Base-by-base conservation (phyloP, 1,140 invertebrate species). In the Solenopsis fugax region DNA sequence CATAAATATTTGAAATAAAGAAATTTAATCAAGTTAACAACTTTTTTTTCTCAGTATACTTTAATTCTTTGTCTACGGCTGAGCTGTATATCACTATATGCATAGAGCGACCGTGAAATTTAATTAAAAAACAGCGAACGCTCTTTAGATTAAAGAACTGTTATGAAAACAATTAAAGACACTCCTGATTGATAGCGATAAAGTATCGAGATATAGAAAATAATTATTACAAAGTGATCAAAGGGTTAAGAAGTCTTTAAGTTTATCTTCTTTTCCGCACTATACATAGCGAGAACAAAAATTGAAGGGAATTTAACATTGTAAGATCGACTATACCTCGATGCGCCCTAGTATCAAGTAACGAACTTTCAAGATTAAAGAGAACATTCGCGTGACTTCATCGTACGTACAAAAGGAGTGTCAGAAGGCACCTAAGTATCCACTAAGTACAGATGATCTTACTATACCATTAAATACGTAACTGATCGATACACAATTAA, bases 381-480 rank as follows among this genome's bases (percentile, higher is more conserved):
- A 29, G 29, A 73, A 50, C 7, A 45, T 48, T 77, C 41, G 24
- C 60, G n/a, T 54, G 29, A 81, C 10, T 81, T 29, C 16, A 13
- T 56, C 16, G 6, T 34, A 21, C 18, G 21, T 48, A 52, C 6
- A 41, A 5, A 10, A 29, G n/a, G 16, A 71, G 5, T 29, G 24
- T 45, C 52, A 71, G 87, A 81, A 60, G 73, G 58, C 58, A 71
- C 5, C 48, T 77, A 78, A 88, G 60, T 77, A 72, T 48, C 56
- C 13, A 29, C 41, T 60, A 81, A 88, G 64, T 71, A 85, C 65
- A 69, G 50, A 50, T 85, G 52, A 90, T 86, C 89, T 86, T 52
- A 41, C 76, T 88, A 88, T 45, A 67, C 54, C 54, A 65, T 87
- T 91, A 88, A 91, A 91, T 90, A 88, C 82, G 84, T 87, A 75